phyloP scores from a whole-genome alignment of 2,888 invertebrate species.

The Lottia gigantea region DNA sequence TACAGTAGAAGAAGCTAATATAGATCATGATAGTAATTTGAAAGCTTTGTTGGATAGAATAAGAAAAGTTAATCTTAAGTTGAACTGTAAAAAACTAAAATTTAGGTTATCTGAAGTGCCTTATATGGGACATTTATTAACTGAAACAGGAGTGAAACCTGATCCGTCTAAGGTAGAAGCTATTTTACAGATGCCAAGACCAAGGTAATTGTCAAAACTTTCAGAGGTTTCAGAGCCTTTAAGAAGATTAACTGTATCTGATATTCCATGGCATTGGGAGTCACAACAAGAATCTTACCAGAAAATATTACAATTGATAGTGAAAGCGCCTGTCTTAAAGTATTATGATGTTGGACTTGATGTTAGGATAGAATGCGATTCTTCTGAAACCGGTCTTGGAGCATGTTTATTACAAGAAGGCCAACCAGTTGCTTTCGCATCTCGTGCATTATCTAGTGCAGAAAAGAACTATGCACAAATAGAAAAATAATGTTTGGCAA shows the following conservation, averaged over 20 bases:
- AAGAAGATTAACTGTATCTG: slow-evolving; percentile 21
- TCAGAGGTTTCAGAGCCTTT: slow-evolving; percentile 26
- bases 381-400: background rate
- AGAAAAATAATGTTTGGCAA: too few relatives aligned
- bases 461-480: background rate
- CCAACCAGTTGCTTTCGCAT: background rate
- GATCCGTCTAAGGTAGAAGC: slow-evolving; percentile 17
- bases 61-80: slow-evolving; percentile 11
- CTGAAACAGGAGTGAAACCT: slow-evolving; percentile 17
- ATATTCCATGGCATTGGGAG: too few relatives aligned
- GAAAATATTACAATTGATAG: too few relatives aligned
- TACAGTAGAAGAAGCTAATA: background rate
- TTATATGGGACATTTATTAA: slow-evolving; percentile 26
- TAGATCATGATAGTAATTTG: slow-evolving; percentile 14
- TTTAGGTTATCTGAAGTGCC: background rate
- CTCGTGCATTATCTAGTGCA: background rate
- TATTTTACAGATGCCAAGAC: slow-evolving; percentile 23
- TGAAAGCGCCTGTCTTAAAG: too few relatives aligned
- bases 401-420: background rate
- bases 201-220: slow-evolving; percentile 24
- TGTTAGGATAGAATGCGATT: too few relatives aligned
- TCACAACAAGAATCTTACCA: too few relatives aligned
- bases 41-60: background rate
- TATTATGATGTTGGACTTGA: too few relatives aligned
- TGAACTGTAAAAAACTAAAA: slow-evolving; percentile 16